Evolutionary conservation across 2,888 invertebrate genomes (phyloP).

Genomic region (Apocheima hispidaria): DNA sequence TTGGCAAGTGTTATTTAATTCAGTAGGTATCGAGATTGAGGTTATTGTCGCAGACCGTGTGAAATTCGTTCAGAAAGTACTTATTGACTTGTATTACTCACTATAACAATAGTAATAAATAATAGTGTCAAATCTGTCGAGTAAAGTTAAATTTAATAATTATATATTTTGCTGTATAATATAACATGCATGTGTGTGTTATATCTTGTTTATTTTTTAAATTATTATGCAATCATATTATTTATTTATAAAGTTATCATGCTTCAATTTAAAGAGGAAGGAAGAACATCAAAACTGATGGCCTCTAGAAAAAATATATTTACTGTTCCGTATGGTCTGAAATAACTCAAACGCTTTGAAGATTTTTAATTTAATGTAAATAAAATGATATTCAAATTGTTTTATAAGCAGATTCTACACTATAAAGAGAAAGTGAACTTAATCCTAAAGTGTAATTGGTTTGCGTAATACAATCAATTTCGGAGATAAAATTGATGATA

Average conservation of each 20-base stretch:
- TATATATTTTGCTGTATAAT: too few relatives aligned
- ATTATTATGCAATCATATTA: neutral
- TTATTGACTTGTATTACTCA: slow-evolving; percentile 47
- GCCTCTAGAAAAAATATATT: slow-evolving; percentile 1
- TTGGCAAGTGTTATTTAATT: slow-evolving; percentile 6
- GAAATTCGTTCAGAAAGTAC: slow-evolving; percentile 57
- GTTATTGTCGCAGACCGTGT: slow-evolving; percentile 62
- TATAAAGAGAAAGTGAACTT: slow-evolving; percentile 28
- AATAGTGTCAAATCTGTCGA: neutral
- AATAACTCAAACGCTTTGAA: slow-evolving; percentile 6
- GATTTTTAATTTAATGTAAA: neutral
- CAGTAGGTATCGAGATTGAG: slow-evolving; percentile 55
- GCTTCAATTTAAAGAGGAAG: slow-evolving; percentile 1
- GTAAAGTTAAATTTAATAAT: neutral
- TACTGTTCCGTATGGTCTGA: slow-evolving; percentile 28
- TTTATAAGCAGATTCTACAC: slow-evolving; percentile 5
- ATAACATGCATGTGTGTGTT: too few relatives aligned
- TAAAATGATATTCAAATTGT: neutral
- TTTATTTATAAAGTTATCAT: neutral
- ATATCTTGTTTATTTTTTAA: too few relatives aligned
- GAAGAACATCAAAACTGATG: slow-evolving; percentile 12
- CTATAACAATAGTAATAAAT: neutral
- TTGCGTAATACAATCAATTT: slow-evolving; percentile 37
- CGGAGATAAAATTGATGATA: slow-evolving; percentile 23
- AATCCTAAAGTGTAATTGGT: slow-evolving; percentile 35